Conservation (phyloP, 2,797 vertebrate species). For the Fistularia commersonii region DNA sequence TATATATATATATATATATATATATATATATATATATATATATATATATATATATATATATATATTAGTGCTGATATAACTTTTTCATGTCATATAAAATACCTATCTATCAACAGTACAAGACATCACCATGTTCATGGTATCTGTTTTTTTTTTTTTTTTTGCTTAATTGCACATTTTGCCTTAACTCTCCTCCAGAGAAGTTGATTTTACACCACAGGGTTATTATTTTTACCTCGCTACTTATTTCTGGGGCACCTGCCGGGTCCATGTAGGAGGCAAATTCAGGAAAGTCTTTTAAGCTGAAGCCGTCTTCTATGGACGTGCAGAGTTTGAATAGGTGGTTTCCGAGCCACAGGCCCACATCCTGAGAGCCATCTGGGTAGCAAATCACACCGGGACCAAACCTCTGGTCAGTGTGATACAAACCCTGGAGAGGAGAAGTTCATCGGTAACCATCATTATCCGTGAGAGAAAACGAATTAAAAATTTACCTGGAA, state of each 20-base stretch:
- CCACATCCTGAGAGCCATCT: conserved; percentile 79
- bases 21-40: too few relatives aligned
- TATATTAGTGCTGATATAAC: too few relatives aligned
- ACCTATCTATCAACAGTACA: too few relatives aligned
- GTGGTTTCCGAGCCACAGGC: conserved; percentile 78
- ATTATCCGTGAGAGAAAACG: not conserved
- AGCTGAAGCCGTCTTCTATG: conserved; percentile 65
- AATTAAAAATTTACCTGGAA: conserved; percentile 75
- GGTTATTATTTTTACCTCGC: conserved; percentile 11
- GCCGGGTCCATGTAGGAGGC: conserved; percentile 28
- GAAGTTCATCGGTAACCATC: not conserved
- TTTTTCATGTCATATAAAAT: too few relatives aligned
- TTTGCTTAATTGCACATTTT: too few relatives aligned
- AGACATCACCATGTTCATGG: too few relatives aligned
- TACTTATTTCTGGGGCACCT: conserved; percentile 1
- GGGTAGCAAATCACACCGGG: conserved; percentile 80
- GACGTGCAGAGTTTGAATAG: conserved; percentile 75
- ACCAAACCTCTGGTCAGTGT: conserved; percentile 75
- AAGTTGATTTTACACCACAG: too few relatives aligned
- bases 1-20: too few relatives aligned
- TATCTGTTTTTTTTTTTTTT: too few relatives aligned
- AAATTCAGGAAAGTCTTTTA: conserved; percentile 70
- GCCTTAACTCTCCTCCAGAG: too few relatives aligned
- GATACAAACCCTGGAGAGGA: conserved; percentile 83
- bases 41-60: too few relatives aligned